phyloP scores from a whole-genome alignment of 2,888 invertebrate species.

The Chloroclysta siterata region DNA sequence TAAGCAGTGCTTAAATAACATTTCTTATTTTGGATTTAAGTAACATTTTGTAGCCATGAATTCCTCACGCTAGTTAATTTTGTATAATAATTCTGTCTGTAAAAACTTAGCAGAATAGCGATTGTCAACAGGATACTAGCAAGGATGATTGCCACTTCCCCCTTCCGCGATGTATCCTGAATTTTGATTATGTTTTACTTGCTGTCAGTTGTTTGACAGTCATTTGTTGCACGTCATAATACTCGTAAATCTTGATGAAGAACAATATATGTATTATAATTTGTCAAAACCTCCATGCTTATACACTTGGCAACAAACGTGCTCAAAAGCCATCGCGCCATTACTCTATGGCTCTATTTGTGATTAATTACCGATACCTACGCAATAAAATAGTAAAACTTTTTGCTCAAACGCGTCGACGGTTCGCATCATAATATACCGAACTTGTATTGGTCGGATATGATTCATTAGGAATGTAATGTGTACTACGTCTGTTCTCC shows the following conservation, averaged over 20 bases:
- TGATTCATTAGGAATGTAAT: slow-evolving; percentile 5
- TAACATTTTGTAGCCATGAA: too few species aligned
- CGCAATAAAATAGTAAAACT: background rate
- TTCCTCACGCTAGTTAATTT: too few species aligned
- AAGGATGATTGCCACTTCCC: slow-evolving; percentile 60
- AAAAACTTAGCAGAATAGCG: background rate
- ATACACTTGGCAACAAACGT: too few species aligned
- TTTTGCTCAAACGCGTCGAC: slow-evolving; percentile 4
- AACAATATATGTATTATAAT: too few species aligned
- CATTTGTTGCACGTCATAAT: slow-evolving; percentile 18
- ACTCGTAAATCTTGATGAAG: background rate
- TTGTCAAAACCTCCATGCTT: too few species aligned
- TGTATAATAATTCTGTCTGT: too few species aligned
- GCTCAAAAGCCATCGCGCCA: too few species aligned
- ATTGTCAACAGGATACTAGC: slow-evolving; percentile 53
- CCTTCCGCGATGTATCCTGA: slow-evolving; percentile 70
- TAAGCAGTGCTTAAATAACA: too few species aligned
- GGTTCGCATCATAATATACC: background rate
- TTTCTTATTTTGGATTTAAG: too few species aligned
- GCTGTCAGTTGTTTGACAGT: slow-evolving; percentile 34
- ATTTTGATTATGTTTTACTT: slow-evolving; percentile 56
- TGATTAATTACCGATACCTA: background rate
- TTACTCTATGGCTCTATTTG: too few species aligned
- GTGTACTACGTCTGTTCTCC: background rate
- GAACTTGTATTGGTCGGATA: background rate